A percentile compares a stretch with the other conserved stretches of the same genome.
These are phyloP conservation scores for Aradophagus sp. DNA, from an alignment of 1,140 invertebrate species.

Conservation along the genomic window DNA sequence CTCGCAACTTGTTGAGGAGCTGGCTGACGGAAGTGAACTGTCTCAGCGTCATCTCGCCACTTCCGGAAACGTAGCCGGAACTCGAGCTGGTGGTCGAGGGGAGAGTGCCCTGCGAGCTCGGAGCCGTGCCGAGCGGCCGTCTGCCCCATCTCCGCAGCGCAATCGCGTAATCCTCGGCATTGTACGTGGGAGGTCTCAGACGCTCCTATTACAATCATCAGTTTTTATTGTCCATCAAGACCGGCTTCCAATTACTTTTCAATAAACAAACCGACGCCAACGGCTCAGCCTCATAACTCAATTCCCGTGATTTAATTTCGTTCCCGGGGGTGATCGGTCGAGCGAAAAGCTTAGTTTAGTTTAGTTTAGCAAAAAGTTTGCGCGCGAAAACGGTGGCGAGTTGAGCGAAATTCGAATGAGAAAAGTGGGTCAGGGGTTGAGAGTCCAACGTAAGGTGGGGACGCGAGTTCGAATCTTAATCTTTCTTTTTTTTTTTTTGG, in stretches of 20 bases:
- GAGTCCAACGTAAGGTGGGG: too few relatives aligned
- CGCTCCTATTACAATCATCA: constrained; percentile 79
- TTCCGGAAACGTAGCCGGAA: constrained; percentile 73
- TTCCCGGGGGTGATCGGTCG: too few relatives aligned
- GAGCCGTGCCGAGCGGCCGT: constrained; percentile 72
- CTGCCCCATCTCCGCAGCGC: constrained; percentile 86
- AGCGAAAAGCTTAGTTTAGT: neutral
- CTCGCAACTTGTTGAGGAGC: constrained; percentile 88
- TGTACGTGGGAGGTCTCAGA: constrained; percentile 88
- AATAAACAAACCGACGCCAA: constrained; percentile 10
- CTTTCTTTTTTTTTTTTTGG: too few relatives aligned
- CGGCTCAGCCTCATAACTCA: neutral
- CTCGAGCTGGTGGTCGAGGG: constrained; percentile 74
- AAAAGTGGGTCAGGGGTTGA: too few relatives aligned
- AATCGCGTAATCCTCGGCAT: constrained; percentile 87
- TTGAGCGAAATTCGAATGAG: too few relatives aligned
- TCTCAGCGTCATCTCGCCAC: constrained; percentile 88
- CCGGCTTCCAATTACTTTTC: constrained; percentile 11
- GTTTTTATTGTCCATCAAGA: constrained; percentile 5
- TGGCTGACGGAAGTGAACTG: constrained; percentile 91
- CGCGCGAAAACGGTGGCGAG: too few relatives aligned
- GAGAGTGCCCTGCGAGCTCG: constrained; percentile 68
- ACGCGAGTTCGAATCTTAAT: too few relatives aligned
- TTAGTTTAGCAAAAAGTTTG: too few relatives aligned
- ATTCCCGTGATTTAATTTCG: neutral